A percentile compares a stretch with the other conserved stretches of the same genome.
Conservation (phyloP, 1,140 invertebrate genomes). For the Saccostrea cuccullata region DNA sequence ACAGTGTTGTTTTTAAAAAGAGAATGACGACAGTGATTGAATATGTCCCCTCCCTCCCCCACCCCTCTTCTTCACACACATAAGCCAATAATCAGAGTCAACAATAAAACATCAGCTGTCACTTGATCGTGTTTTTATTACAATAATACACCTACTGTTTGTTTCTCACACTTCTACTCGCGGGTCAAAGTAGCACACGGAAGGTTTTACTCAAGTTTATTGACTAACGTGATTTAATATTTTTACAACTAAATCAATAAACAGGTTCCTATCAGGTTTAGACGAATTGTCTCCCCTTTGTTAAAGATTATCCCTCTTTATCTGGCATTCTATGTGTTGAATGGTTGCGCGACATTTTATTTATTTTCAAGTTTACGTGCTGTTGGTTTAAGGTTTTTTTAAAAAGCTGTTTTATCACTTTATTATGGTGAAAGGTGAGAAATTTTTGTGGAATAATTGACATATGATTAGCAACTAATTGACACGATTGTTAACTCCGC, state of each 20-base stretch:
- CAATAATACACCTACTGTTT: background rate
- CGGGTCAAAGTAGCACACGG: background rate
- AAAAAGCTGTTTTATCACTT: background rate
- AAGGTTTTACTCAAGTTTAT: slow-evolving; percentile 7
- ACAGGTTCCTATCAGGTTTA: slow-evolving; percentile 15
- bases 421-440: slow-evolving; percentile 24
- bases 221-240: slow-evolving; percentile 32
- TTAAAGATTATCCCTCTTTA: slow-evolving; percentile 10
- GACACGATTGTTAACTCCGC: background rate
- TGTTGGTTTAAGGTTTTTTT: background rate
- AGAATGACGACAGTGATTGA: too few relatives aligned
- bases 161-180: slow-evolving; percentile 28
- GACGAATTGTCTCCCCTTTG: slow-evolving; percentile 10
- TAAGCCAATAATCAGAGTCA: background rate
- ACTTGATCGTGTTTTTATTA: background rate
- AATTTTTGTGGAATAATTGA: slow-evolving; percentile 2
- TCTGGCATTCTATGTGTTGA: background rate
- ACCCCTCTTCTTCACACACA: background rate
- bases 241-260: slow-evolving; percentile 23
- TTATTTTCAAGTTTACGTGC: background rate
- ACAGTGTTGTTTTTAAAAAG: too few relatives aligned
- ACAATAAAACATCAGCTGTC: background rate
- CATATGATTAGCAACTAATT: slow-evolving; percentile 11
- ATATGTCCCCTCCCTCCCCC: background rate
- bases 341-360: background rate